Conservation (phyloP, 1,140 invertebrate species). For the Trichomalopsis sarcophagae region DNA sequence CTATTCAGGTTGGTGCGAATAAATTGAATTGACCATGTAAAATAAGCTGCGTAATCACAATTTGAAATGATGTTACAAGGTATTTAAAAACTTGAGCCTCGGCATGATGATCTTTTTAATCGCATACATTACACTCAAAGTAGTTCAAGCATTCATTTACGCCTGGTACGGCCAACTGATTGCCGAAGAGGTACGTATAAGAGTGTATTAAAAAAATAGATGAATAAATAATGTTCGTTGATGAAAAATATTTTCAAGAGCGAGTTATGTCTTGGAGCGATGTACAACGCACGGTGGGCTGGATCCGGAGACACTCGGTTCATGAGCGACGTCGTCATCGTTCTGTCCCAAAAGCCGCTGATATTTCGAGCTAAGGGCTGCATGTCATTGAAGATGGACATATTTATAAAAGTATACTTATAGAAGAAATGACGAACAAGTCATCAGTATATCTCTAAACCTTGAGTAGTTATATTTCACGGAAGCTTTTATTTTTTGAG, state of each 20-base stretch:
- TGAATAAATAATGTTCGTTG: neutral
- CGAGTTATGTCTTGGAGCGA: neutral
- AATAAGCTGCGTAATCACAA: too few species aligned
- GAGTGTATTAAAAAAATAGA: too few species aligned
- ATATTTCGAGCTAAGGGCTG: constrained; percentile 53
- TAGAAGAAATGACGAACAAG: too few species aligned
- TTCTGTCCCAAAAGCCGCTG: constrained; percentile 53
- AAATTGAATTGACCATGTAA: too few species aligned
- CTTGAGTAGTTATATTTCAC: too few species aligned
- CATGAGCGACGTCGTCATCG: too few species aligned
- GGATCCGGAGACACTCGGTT: too few species aligned
- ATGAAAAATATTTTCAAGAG: neutral
- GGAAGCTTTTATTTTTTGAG: neutral
- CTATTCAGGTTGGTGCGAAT: too few species aligned
- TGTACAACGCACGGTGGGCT: constrained; percentile 50
- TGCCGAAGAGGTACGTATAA: neutral
- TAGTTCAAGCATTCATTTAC: constrained; percentile 7
- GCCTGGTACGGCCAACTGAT: neutral
- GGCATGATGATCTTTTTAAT: neutral
- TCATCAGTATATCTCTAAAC: too few species aligned
- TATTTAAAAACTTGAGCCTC: neutral
- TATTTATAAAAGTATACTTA: constrained; percentile 45
- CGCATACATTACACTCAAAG: neutral
- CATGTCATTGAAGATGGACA: constrained; percentile 54
- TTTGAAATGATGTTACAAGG: too few species aligned